Percentiles rank a stretch among this genome's conserved stretches.
phyloP scores from a whole-genome alignment of 2,113 vertebrate species.

The Halichoerus grypus region DNA sequence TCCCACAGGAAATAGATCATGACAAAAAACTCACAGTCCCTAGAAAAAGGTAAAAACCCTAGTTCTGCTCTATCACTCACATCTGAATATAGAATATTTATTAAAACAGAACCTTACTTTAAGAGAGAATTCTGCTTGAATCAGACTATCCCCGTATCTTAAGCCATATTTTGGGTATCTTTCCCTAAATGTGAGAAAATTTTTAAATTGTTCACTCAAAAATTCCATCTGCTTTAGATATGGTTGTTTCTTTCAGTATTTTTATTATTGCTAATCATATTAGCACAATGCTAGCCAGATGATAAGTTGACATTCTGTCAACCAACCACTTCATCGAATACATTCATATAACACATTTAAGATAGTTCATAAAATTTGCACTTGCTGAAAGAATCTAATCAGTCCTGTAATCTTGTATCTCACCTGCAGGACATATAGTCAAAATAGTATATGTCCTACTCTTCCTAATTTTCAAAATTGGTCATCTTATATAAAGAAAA shows the following conservation, averaged over 20 bases:
- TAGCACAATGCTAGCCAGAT: neutral
- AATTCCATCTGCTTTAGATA: neutral
- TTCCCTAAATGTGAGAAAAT: neutral
- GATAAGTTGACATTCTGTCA: neutral
- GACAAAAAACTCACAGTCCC: neutral
- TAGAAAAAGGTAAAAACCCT: neutral
- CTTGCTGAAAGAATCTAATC: neutral
- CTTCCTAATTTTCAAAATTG: conserved; percentile 37
- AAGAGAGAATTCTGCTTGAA: neutral
- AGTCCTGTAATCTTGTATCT: neutral
- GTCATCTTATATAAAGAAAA: conserved; percentile 5
- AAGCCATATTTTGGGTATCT: neutral
- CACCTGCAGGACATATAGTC: neutral
- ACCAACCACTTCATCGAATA: neutral
- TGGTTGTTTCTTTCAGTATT: neutral
- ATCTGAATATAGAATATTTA: neutral
- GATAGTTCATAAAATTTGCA: neutral
- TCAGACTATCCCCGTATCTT: neutral
- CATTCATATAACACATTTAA: neutral
- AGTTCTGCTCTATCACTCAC: neutral
- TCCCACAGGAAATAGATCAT: neutral
- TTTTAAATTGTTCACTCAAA: conserved; percentile 22
- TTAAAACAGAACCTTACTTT: neutral
- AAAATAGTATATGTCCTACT: neutral
- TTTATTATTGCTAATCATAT: neutral